These are phyloP conservation scores for Alcedo atthis DNA, from an alignment of 2,797 vertebrate genomes.

Conservation along the genomic window DNA sequence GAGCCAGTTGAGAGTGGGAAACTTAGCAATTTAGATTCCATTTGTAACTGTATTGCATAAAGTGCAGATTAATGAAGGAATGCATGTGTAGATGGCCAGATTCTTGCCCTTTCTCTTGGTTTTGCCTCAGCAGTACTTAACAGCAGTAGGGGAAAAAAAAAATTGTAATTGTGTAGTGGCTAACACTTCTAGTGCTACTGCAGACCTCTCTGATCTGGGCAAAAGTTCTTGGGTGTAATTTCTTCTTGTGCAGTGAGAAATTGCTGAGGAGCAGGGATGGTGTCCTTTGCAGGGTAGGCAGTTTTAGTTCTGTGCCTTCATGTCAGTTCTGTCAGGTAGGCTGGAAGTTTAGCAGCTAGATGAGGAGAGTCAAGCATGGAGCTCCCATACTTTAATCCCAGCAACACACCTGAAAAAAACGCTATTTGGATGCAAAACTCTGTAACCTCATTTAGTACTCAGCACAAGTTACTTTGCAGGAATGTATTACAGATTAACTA, in stretches of 20 bases:
- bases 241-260: neutral
- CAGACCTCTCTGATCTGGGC: neutral
- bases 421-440: neutral
- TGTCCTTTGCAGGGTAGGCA: neutral
- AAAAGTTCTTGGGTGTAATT: neutral
- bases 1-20: neutral
- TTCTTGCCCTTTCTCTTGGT: slow-evolving; percentile 20
- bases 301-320: neutral
- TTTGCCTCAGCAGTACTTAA: slow-evolving; percentile 19
- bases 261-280: neutral
- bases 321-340: neutral
- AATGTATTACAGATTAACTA: neutral
- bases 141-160: neutral
- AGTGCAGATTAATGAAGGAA: slow-evolving; percentile 48
- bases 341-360: neutral
- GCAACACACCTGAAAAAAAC: neutral
- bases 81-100: neutral
- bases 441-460: neutral
- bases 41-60: slow-evolving; percentile 25
- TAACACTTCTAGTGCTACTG: neutral
- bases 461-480: neutral
- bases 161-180: neutral
- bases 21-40: slow-evolving; percentile 11
- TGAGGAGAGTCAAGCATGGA: neutral
- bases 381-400: neutral